A percentile compares a stretch with the other conserved stretches of the same genome.
Conservation (phyloP, 2,797 vertebrate species). For the Austrolebias charrua region DNA sequence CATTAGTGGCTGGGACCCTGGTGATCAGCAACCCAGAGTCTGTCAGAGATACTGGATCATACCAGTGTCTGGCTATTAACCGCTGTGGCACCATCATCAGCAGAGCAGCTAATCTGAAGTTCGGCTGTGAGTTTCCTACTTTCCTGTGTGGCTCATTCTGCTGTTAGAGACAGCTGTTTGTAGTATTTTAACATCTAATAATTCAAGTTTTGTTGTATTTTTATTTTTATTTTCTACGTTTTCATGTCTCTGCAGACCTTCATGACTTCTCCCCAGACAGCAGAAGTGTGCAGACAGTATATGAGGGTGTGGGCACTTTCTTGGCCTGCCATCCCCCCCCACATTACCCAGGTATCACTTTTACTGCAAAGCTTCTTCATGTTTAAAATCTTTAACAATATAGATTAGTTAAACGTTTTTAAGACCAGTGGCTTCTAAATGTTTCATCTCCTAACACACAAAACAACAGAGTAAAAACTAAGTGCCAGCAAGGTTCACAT, state of each 20-base stretch:
- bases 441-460: no score
- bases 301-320: conserved; percentile 88
- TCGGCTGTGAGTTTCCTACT: conserved; percentile 89
- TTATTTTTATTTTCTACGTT: neutral
- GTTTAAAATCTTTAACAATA: no score
- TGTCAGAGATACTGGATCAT: conserved; percentile 86
- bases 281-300: conserved; percentile 85
- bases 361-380: neutral
- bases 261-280: conserved; percentile 92
- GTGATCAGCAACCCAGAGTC: conserved; percentile 88
- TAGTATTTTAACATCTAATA: neutral
- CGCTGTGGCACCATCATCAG: conserved; percentile 91
- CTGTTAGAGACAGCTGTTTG: no score
- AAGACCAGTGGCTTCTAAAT: no score
- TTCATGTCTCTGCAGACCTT: conserved; percentile 79
- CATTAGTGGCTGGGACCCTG: conserved; percentile 89
- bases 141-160: neutral
- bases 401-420: no score
- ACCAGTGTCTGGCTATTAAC: conserved; percentile 93
- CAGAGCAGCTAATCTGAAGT: conserved; percentile 89
- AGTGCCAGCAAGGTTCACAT: no score
- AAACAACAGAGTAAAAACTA: no score
- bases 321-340: conserved; percentile 89
- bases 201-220: neutral
- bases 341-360: conserved; percentile 90